These are phyloP conservation scores for Azemiops feae DNA, from an alignment of 2,113 vertebrate species.

Conservation along the genomic window DNA sequence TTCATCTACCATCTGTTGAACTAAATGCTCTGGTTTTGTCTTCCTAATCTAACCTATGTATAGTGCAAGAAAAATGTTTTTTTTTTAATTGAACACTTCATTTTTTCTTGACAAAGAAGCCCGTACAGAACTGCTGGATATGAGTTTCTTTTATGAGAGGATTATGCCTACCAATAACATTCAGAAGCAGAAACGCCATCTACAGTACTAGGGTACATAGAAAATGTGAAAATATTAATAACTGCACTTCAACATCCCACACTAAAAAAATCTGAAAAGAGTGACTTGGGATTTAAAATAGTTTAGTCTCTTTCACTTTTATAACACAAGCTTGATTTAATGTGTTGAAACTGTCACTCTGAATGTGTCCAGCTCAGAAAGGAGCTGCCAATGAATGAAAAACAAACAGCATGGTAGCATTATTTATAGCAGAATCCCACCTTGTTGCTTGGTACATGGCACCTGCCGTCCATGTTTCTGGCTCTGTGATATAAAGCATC, in stretches of 20 bases:
- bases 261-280: not conserved
- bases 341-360: not conserved
- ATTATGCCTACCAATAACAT: not conserved
- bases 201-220: no score
- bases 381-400: not conserved
- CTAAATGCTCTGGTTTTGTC: not conserved
- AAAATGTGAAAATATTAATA: not conserved
- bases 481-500: constrained; percentile 93
- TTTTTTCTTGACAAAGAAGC: not conserved
- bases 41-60: not conserved
- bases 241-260: not conserved
- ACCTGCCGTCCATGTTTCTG: constrained; percentile 91
- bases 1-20: not conserved
- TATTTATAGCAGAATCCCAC: constrained; percentile 58
- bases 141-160: not conserved
- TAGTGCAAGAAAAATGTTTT: not conserved
- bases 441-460: constrained; percentile 97
- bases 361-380: not conserved
- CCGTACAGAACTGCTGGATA: not conserved
- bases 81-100: no score
- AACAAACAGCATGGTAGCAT: not conserved
- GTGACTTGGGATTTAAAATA: not conserved
- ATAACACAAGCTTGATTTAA: not conserved
- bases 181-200: not conserved
- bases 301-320: not conserved